These are phyloP conservation scores for Leptopterna dolabrata DNA, from an alignment of 2,888 invertebrate species.

Conservation along the genomic window DNA sequence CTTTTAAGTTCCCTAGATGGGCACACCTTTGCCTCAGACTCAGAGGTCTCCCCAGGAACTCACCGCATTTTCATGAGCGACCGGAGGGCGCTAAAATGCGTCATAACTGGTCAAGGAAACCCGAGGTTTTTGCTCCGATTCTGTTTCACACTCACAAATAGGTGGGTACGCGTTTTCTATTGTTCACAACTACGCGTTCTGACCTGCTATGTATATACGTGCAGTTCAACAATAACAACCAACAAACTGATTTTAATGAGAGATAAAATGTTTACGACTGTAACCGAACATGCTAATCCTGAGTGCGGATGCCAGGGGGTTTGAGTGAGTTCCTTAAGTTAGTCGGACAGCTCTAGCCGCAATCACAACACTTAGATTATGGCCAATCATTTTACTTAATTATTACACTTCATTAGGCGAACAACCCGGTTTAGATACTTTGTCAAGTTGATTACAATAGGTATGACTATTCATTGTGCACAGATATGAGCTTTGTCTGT, in stretches of 20 bases:
- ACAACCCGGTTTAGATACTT: too few species aligned
- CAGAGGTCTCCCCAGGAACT: background rate
- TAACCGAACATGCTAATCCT: background rate
- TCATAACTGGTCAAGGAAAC: background rate
- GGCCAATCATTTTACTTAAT: background rate
- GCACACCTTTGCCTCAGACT: constrained; percentile 35
- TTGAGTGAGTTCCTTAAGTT: background rate
- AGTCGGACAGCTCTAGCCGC: background rate
- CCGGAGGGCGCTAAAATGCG: background rate
- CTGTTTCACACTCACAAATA: background rate
- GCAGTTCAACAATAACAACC: background rate
- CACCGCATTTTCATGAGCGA: background rate
- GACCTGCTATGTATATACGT: background rate
- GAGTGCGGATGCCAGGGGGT: background rate
- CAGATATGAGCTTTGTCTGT: too few species aligned
- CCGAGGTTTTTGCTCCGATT: background rate
- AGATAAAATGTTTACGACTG: background rate
- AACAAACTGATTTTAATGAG: background rate
- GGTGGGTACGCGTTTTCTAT: too few species aligned
- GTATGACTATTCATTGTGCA: too few species aligned
- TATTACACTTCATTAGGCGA: too few species aligned
- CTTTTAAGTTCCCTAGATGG: constrained; percentile 50
- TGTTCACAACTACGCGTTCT: background rate
- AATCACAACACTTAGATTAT: background rate
- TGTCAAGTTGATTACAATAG: too few species aligned